Conservation (phyloP, 2,888 invertebrate genomes). For the Lissonota sp. region DNA sequence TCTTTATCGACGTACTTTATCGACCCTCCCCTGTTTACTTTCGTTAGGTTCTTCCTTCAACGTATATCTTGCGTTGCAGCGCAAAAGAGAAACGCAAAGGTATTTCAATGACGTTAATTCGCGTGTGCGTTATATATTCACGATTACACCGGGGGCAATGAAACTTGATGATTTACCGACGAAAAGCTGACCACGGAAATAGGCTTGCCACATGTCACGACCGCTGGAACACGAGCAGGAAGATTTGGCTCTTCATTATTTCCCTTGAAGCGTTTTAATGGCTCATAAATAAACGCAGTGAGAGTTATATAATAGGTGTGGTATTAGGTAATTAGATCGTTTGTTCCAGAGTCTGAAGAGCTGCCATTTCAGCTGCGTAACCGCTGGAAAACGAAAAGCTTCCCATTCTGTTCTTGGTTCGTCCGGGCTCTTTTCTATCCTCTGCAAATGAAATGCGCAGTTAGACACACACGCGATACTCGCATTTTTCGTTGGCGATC, state of each 20-base stretch:
- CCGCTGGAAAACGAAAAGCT: constrained; percentile 64
- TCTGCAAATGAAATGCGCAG: constrained; percentile 14
- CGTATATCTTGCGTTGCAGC: constrained; percentile 23
- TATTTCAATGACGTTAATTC: constrained; percentile 47
- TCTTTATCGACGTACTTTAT: constrained; percentile 67
- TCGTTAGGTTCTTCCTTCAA: constrained; percentile 50
- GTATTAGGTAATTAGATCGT: constrained; percentile 68
- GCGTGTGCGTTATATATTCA: neutral
- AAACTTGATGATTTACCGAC: constrained; percentile 23
- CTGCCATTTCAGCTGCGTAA: constrained; percentile 65
- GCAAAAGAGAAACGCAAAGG: constrained; percentile 41
- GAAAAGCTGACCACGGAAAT: constrained; percentile 11
- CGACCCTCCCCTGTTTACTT: constrained; percentile 53
- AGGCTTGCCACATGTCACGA: constrained; percentile 57
- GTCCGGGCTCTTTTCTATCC: constrained; percentile 7
- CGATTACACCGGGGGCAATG: constrained; percentile 12
- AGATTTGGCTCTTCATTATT: constrained; percentile 37
- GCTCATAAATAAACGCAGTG: constrained; percentile 48
- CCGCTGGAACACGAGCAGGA: constrained; percentile 12
- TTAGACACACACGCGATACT: neutral
- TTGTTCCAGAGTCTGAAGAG: constrained; percentile 59
- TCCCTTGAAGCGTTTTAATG: constrained; percentile 1
- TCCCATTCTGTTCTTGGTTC: constrained; percentile 22
- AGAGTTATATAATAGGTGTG: constrained; percentile 28
- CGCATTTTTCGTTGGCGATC: constrained; percentile 49